Base-by-base conservation (phyloP, 1,140 invertebrate species). In the Anastatus disparis region DNA sequence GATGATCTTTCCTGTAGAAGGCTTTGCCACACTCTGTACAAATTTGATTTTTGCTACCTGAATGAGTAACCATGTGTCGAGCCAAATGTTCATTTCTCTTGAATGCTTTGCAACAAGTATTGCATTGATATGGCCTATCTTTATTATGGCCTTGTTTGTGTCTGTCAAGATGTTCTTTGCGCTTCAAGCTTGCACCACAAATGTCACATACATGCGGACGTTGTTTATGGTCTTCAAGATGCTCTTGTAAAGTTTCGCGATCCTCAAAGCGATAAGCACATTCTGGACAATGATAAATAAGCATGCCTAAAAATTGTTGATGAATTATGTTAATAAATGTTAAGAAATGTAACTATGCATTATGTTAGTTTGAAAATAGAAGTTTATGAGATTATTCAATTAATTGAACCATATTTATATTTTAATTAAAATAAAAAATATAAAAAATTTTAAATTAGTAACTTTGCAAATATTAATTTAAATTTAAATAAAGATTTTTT, bases 11-110 rank as follows among this genome's bases (percentile, higher is more conserved):
- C 7, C 89, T 82, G 64, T 88, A 89, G 74, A 89, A 89, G 1
- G 87, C 88, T 77, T 89, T 89, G 1, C 88, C 87, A 66, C 89
- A 89, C 68, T 89, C 88, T 1, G 87, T 85, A 75, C 89, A 90
- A 50, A 88, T 82, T 77, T 89, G 87, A 77, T 84, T 86, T 72
- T 89, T 89, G 58, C 87, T 87, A 31, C 85, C 85, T 0, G 84
- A 83, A 50, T 88, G 87, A 42, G 87, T 89, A 9, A 89, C 87
- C 79, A 88, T 87, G 62, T 89, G 87, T 22, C 87, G 79, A 3
- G 86, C 87, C 8, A 89, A 78, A 62, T 89, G 87, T 76, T 89
- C 87, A 31, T 89, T 89, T 3, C 87, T 81, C 70, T 89, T 89
- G 63, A 88, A 88, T 0, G 86, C 85, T 71, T 88, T 88, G 69